Percentiles rank a stretch among this genome's conserved stretches.
Conservation (phyloP, 1,140 invertebrate species). For the Drosophila orosa region DNA sequence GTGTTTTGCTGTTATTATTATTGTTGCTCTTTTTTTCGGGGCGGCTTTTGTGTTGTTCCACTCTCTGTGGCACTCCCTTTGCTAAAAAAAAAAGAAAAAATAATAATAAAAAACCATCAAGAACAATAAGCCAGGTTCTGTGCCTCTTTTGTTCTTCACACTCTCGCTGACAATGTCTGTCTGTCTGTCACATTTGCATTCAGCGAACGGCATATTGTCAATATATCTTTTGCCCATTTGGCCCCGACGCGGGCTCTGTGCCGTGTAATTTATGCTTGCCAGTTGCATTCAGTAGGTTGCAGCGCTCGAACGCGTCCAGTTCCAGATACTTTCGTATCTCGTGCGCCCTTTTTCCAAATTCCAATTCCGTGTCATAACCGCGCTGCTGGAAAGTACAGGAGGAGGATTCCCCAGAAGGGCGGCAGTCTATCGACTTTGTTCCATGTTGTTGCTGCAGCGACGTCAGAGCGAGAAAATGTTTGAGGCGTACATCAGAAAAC, state of each 20-base stretch:
- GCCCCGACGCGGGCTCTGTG: slow-evolving; percentile 39
- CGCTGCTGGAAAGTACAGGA: neutral
- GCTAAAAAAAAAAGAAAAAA: slow-evolving; percentile 8
- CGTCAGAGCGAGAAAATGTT: slow-evolving; percentile 74
- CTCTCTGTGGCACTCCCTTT: slow-evolving; percentile 34
- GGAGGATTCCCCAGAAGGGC: slow-evolving; percentile 23
- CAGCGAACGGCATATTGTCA: slow-evolving; percentile 68
- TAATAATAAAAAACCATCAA: slow-evolving; percentile 29
- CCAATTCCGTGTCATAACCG: slow-evolving; percentile 17
- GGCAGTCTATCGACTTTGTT: slow-evolving; percentile 10
- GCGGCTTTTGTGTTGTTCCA: slow-evolving; percentile 47
- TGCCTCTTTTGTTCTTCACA: slow-evolving; percentile 55
- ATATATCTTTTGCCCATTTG: slow-evolving; percentile 61
- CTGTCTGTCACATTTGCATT: slow-evolving; percentile 69
- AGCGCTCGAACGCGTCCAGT: slow-evolving; percentile 53
- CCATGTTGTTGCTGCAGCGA: slow-evolving; percentile 67
- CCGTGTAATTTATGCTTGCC: slow-evolving; percentile 70
- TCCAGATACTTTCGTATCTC: slow-evolving; percentile 32
- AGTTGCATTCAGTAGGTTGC: slow-evolving; percentile 68
- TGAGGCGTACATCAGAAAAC: slow-evolving; percentile 78
- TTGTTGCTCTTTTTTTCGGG: slow-evolving; percentile 31
- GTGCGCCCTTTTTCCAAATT: slow-evolving; percentile 8
- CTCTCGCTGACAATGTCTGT: slow-evolving; percentile 18
- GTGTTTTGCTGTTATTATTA: slow-evolving; percentile 48
- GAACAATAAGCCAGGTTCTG: slow-evolving; percentile 43